A percentile compares a stretch with the other conserved stretches of the same genome.
Evolutionary conservation across 1,140 invertebrate genomes (phyloP).

Genomic region (Zeugodacus cucurbitae): DNA sequence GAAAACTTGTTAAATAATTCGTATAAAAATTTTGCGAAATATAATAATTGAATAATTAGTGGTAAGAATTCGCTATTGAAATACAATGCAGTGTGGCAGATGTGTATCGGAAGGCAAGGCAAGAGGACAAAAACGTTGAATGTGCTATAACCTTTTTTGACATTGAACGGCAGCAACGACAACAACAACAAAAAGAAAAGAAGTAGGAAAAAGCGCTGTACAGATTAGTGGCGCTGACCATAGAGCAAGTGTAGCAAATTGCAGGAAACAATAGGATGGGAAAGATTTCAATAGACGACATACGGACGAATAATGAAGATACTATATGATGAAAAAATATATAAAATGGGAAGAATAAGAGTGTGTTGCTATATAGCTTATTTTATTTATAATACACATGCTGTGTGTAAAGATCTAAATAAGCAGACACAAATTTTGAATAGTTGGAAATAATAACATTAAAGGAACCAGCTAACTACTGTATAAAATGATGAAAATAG

Average conservation of each 20-base stretch:
- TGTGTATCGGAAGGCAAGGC: neutral
- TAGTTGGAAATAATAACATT: neutral
- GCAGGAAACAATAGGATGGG: neutral
- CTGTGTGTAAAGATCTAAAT: neutral
- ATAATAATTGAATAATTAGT: neutral
- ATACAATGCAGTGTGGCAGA: neutral
- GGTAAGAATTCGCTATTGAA: neutral
- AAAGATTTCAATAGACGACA: neutral
- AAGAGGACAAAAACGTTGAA: conserved; percentile 24
- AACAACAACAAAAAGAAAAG: conserved; percentile 27
- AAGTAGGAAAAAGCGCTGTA: neutral
- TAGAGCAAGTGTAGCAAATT: neutral
- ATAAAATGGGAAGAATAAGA: neutral
- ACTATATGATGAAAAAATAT: too few species aligned
- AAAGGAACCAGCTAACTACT: neutral
- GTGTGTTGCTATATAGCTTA: neutral
- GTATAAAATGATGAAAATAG: neutral
- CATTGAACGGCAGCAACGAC: conserved; percentile 40
- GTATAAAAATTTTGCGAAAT: neutral
- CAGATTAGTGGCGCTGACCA: neutral
- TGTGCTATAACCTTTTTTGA: conserved; percentile 45
- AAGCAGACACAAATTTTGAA: neutral
- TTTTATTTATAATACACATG: neutral
- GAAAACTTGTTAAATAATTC: neutral
- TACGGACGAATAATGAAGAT: neutral